A percentile compares a stretch with the other conserved stretches of the same genome.
phyloP scores from a whole-genome alignment of 2,113 vertebrate genomes.

The Prolemur simus region DNA sequence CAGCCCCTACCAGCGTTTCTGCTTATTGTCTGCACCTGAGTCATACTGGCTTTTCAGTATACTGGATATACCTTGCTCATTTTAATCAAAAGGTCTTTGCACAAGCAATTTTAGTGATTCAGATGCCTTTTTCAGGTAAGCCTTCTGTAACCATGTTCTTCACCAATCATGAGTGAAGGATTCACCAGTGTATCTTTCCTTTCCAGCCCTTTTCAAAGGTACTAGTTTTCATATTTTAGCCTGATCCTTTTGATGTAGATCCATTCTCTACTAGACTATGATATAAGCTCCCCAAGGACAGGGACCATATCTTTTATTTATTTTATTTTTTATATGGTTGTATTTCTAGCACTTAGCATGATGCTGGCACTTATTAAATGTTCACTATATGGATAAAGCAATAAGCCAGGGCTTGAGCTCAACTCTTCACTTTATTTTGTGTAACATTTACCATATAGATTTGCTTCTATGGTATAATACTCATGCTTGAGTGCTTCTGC shows the following conservation, averaged over 20 bases:
- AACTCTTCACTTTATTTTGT: not conserved
- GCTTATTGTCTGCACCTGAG: not conserved
- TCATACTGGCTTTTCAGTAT: not conserved
- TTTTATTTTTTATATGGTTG: not conserved
- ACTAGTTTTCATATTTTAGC: not conserved
- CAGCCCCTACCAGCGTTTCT: not conserved
- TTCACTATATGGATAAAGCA: not conserved
- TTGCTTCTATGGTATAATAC: not conserved
- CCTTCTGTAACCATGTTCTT: not conserved
- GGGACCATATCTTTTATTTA: not conserved
- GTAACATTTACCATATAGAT: not conserved
- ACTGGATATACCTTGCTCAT: not conserved
- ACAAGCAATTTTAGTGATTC: not conserved
- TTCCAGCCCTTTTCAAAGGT: not conserved
- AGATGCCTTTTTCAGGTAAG: not conserved
- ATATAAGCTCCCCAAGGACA: not conserved
- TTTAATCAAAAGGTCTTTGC: not conserved
- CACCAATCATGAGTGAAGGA: not conserved
- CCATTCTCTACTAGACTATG: not conserved
- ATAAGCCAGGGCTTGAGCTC: not conserved
- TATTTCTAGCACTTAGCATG: not conserved
- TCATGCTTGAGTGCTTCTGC: constrained; percentile 4
- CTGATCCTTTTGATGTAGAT: not conserved
- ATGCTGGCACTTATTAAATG: not conserved
- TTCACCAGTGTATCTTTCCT: not conserved